Base-by-base conservation (phyloP, 2,113 vertebrate genomes). In the Oreotragus oreotragus region DNA sequence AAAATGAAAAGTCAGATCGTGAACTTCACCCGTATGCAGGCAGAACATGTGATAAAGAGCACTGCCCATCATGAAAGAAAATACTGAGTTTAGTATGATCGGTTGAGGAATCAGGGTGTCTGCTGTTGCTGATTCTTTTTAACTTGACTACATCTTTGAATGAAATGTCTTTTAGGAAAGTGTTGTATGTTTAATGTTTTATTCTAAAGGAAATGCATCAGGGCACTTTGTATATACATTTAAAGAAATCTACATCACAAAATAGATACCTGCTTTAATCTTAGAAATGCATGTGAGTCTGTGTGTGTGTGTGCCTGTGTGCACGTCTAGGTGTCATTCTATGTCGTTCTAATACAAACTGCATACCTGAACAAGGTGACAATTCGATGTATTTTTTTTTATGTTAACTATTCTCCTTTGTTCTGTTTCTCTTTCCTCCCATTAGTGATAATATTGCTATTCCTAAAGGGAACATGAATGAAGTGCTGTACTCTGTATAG, bases 101-200 rank as follows among this genome's bases (percentile, higher is more conserved):
- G 0, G 7, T 21, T 81, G n/a, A 30, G 51, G n/a, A 96, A 64
- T 77, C 36, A 88, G 36, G 4, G 8, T 33, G n/a, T 91, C 86
- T 76, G 13, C 79, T 57, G 5, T 58, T 28, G 51, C 11, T 97
- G 15, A 89, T 36, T 76, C 60, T 66, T 81, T 94, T 86, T 62
- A 91, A 94, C 39, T 88, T 94, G 88, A 47, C 17, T 80, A 80
- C 53, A 47, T 53, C 66, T 91, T 92, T 94, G 80, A 94, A 36
- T 90, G n/a, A 76, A 39, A 4, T 84, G 6, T 28, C 25, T 97
- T 88, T 76, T 36, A 15, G 57, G 66, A 94, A 6, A 88, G 10
- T 88, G 76, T 91, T 77, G 25, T 19, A 88, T 94, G 76, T 85
- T 90, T 25, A 80, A 7, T 60, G 12, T 27, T 88, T 96, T 85